A percentile compares a stretch with the other conserved stretches of the same genome.
Conservation (phyloP, 2,888 invertebrate genomes). For the Morinoia aosen region DNA sequence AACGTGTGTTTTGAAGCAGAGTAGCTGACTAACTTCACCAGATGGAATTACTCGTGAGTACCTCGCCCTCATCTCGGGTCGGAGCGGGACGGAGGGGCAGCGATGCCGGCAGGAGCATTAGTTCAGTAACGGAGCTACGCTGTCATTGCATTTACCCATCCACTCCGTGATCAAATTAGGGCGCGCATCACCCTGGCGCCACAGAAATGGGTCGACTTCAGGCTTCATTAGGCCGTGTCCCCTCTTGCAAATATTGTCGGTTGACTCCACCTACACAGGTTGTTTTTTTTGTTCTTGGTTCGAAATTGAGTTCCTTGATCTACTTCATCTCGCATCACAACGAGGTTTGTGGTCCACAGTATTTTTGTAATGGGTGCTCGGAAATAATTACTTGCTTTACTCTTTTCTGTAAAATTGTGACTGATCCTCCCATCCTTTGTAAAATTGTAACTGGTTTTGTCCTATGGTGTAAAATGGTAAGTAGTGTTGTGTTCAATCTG, state of each 20-base stretch:
- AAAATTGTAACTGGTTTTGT: not conserved
- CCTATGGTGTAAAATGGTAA: too few relatives aligned
- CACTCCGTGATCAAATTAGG: not conserved
- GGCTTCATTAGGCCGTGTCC: not conserved
- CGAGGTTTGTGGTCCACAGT: not conserved
- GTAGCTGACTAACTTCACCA: not conserved
- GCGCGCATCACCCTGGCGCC: not conserved
- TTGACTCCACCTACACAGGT: not conserved
- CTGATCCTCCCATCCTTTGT: not conserved
- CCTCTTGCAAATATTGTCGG: not conserved
- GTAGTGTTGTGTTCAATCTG: too few relatives aligned
- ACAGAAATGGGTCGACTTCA: constrained; percentile 13
- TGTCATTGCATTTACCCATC: not conserved
- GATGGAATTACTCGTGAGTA: not conserved
- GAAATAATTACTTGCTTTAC: not conserved
- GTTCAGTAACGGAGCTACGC: constrained; percentile 2
- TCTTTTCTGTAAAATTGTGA: not conserved
- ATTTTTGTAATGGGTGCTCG: not conserved
- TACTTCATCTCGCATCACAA: not conserved
- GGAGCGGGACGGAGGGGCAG: not conserved
- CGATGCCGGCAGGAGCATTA: not conserved
- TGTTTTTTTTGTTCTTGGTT: not conserved
- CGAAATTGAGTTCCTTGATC: not conserved
- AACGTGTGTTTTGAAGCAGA: not conserved
- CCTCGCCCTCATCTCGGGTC: not conserved